Evolutionary conservation across 2,888 invertebrate species (phyloP), one percentile per base, ranked within the genome.

Genomic region (Maniola hyperantus): DNA sequence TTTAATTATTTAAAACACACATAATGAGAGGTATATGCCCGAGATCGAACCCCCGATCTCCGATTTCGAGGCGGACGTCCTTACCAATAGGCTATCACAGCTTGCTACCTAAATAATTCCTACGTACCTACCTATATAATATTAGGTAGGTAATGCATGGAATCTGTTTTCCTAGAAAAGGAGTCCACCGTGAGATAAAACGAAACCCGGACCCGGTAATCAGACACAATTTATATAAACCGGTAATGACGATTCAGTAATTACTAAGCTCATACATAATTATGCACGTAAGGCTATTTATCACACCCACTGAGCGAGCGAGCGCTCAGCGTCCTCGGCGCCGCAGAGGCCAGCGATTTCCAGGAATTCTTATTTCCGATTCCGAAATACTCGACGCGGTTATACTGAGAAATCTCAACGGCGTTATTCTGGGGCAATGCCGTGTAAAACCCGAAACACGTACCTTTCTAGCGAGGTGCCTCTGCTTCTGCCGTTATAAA

Each of bases 351-450:
- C 88, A 88, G 81, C 81, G 74, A 79, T 84, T 91, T 91, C 89
- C 83, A 77, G 81, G 91, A 91, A 91, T 85, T 85, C 83, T 85
- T 86, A 87, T 90, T 89, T 91, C 91, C 90, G 91, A 91, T 89
- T 89, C 89, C 89, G 87, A 91, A 91, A 89, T 87, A 89, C 87
- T 79, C 84, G 82, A 77, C 81, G 82, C 83, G 74, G 77, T 84
- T 80, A 81, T 91, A 91, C 91, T 82, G 83, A 86, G 90, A 91
- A 90, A 84, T 87, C 83, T 84, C 83, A 76, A 76, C 84, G 78
- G 84, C 81, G 87, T 87, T 89, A 89, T 90, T 89, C 88, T 87
- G 89, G 87, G 88, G 85, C 88, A 85, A 83, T 84, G 87, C 83
- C 82, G 85, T 79, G 88, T 89, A 82, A 85, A 85, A 87, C 85